A percentile compares a stretch with the other conserved stretches of the same genome.
Conservation (phyloP, 2,797 vertebrate genomes). For the Rhabdomys pumilio region DNA sequence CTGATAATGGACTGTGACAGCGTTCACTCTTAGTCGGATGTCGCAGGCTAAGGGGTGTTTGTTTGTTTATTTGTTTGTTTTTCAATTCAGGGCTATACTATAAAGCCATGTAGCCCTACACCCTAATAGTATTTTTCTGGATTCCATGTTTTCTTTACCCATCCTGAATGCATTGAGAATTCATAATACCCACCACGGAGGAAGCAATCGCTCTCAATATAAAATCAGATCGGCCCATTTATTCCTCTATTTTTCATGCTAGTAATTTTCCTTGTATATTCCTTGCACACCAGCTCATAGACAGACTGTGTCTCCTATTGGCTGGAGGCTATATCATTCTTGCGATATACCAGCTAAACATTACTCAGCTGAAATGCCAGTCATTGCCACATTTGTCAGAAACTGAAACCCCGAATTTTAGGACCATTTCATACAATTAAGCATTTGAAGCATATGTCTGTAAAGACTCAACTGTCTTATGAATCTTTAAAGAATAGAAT, state of each 20-base stretch:
- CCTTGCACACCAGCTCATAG: not conserved
- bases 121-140: not conserved
- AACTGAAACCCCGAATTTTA: not conserved
- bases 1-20: not conserved
- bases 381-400: not conserved
- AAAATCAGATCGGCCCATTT: slow-evolving; percentile 9
- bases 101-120: not conserved
- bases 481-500: slow-evolving; percentile 50
- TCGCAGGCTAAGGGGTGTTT: not conserved
- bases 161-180: not conserved
- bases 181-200: not conserved
- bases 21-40: slow-evolving; percentile 30
- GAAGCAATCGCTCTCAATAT: slow-evolving; percentile 29
- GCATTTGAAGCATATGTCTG: not conserved
- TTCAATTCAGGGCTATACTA: not conserved
- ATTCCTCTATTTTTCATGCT: not conserved
- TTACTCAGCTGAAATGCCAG: not conserved
- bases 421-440: not conserved
- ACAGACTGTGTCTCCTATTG: not conserved
- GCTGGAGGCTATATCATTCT: slow-evolving; percentile 1
- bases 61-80: not conserved
- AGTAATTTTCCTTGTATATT: slow-evolving; percentile 18
- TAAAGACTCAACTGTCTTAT: not conserved
- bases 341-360: not conserved
- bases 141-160: slow-evolving; percentile 47